These are phyloP conservation scores for Aporrectodea caliginosa DNA, from an alignment of 1,140 invertebrate species.

Conservation along the genomic window DNA sequence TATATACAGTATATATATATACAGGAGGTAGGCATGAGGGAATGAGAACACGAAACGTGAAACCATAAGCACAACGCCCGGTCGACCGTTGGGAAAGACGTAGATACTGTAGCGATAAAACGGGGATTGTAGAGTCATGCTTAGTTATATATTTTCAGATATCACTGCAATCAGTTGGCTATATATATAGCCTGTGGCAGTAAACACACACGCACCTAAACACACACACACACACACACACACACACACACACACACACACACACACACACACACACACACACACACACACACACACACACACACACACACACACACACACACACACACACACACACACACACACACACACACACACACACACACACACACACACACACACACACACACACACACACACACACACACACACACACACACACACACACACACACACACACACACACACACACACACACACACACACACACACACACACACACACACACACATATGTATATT, in stretches of 20 bases:
- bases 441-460: slow-evolving; percentile 16
- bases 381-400: slow-evolving; percentile 34
- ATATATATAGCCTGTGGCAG: neutral
- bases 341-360: slow-evolving; percentile 37
- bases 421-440: slow-evolving; percentile 19
- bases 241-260: slow-evolving; percentile 34
- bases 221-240: no score
- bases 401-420: slow-evolving; percentile 36
- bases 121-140: no score
- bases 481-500: neutral
- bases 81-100: no score
- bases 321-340: slow-evolving; percentile 39
- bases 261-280: slow-evolving; percentile 33
- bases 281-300: slow-evolving; percentile 33
- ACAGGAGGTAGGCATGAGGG: no score
- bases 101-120: no score
- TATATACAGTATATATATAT: no score
- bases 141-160: no score
- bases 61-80: no score
- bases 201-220: slow-evolving; percentile 15
- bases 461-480: slow-evolving; percentile 24
- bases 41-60: no score
- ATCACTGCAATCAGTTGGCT: no score
- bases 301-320: slow-evolving; percentile 38
- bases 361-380: slow-evolving; percentile 35